These are phyloP conservation scores for Uropetala carovei DNA, from an alignment of 2,888 invertebrate species.

Conservation along the genomic window DNA sequence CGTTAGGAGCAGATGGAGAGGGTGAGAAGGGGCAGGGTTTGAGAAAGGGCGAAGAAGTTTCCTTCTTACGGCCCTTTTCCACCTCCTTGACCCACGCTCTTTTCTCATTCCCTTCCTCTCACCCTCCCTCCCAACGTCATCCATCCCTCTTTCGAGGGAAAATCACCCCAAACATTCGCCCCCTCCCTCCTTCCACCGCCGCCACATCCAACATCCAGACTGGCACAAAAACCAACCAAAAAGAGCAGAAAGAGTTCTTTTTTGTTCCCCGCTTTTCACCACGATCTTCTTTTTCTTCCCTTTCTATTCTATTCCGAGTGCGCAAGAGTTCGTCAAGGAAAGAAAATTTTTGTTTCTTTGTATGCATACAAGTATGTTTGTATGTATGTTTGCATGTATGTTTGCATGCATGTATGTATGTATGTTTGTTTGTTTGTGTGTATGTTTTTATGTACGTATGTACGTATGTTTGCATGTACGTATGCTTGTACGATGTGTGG, in stretches of 20 bases:
- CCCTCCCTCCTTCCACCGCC: not conserved
- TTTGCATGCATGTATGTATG: too few species aligned
- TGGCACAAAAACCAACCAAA: not conserved
- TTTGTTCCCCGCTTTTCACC: not conserved
- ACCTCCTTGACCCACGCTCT: slow-evolving; percentile 21
- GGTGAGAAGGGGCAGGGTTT: not conserved
- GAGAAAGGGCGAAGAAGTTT: not conserved
- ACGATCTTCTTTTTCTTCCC: not conserved
- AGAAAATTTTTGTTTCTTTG: too few species aligned
- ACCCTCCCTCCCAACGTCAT: not conserved
- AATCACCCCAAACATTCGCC: not conserved
- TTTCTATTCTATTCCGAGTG: not conserved
- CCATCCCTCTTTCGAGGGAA: not conserved
- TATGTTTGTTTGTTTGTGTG: too few species aligned
- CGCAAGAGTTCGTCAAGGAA: too few species aligned
- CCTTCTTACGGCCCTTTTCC: not conserved
- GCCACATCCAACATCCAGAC: too few species aligned
- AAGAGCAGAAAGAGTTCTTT: not conserved
- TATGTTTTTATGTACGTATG: too few species aligned
- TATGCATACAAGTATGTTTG: too few species aligned
- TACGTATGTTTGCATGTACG: too few species aligned
- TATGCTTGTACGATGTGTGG: too few species aligned
- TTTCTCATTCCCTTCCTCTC: not conserved
- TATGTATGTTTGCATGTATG: too few species aligned
- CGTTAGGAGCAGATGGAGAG: not conserved